Base-by-base conservation (phyloP, 53 echinoderm and acorn worm species). In the Hippasteria phrygiana region DNA sequence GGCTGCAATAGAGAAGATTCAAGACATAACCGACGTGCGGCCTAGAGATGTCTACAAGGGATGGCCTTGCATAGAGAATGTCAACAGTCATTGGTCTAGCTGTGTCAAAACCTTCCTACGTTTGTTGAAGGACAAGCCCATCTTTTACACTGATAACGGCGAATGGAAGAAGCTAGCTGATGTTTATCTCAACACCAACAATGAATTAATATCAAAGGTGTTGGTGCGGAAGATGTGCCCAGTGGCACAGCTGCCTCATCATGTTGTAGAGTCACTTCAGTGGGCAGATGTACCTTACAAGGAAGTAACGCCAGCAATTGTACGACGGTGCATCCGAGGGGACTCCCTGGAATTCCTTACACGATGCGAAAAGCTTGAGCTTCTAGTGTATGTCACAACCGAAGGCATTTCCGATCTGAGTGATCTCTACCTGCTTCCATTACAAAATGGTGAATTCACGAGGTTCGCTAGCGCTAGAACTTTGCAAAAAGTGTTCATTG, bases 1-100 rank as follows among this genome's bases (percentile, higher is more conserved):
- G 14, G 42, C 51, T 33, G 87, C 91, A 29, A 80, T 89, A 4
- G 26, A 56, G 38, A 42, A 54, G 20, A 38, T 43, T 33, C 34
- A 29, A 69, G 46, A 69, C 0, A 39, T 47, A 14, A 0, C 3
- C 1, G 70, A 83, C 8, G 4, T 89, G 40, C 64, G 34, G 4
- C 14, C 86, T 3, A 47, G 71, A 24, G 48, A 73, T 85, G 81
- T 95, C 0, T 95, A 95, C 62, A 51, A 51, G 13, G 87, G 89
- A 16, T 95, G 95, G 95, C 95, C 95, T 51, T 64, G 88, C 54
- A 14, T 48, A 31, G 20, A 71, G 12, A 65, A n/a, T 14, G 50
- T 93, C 8, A 41, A 67, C 17, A 18, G 14, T 1, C 5, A 35
- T 33, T 95, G 95, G 95, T 74, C 78, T 39, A 87, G 74, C 55